phyloP scores from a whole-genome alignment of 2,888 invertebrate species.

The Pristionchus japonicus region DNA sequence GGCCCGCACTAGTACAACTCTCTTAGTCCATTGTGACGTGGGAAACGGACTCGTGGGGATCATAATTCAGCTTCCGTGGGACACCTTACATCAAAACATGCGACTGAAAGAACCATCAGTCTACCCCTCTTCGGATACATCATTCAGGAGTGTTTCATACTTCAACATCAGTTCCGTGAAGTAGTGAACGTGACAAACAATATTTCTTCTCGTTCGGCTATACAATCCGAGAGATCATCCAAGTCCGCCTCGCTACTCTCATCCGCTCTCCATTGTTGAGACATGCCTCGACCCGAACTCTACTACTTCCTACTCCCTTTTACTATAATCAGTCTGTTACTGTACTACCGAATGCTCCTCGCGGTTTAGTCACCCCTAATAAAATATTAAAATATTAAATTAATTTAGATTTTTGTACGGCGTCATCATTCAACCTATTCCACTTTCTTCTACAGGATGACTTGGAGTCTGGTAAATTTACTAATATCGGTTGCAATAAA shows the following conservation, averaged over 20 bases:
- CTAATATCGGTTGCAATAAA: too few species aligned
- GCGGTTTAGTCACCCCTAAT: neutral
- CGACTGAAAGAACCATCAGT: neutral
- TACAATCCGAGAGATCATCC: neutral
- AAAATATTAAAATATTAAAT: too few species aligned
- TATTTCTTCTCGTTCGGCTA: neutral
- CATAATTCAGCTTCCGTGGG: neutral
- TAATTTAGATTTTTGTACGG: neutral
- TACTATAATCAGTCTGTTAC: neutral
- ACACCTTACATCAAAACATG: neutral
- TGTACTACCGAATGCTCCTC: neutral
- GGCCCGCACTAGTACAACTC: neutral
- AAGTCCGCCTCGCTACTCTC: neutral
- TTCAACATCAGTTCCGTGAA: neutral
- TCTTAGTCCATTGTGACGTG: neutral
- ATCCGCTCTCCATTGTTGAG: neutral
- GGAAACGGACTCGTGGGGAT: neutral
- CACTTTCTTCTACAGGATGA: neutral
- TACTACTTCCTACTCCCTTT: constrained; percentile 16
- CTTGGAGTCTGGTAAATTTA: neutral
- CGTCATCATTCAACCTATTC: neutral
- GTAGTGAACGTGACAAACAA: neutral
- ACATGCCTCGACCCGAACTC: neutral
- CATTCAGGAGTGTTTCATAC: neutral
- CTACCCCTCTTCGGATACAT: neutral